phyloP scores from a whole-genome alignment of 2,888 invertebrate genomes.

The Scaptomyza parva region DNA sequence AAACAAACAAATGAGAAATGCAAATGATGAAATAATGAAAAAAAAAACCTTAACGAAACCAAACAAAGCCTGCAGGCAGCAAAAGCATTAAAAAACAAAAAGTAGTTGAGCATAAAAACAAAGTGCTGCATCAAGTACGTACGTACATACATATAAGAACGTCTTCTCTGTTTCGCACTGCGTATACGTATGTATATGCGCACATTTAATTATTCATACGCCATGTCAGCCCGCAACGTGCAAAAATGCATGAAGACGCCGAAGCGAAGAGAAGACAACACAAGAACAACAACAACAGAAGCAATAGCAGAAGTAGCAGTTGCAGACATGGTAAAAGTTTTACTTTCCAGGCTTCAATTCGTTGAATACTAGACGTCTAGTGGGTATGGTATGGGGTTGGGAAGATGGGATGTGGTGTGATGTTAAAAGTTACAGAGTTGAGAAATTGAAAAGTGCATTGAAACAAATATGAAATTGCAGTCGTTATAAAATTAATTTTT shows the following conservation, averaged over 20 bases:
- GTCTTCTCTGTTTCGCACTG: constrained; percentile 27
- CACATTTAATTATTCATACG: constrained; percentile 79
- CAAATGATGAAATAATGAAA: constrained; percentile 72
- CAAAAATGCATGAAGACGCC: constrained; percentile 53
- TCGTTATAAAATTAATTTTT: constrained; percentile 67
- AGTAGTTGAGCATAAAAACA: constrained; percentile 69
- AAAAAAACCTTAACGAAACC: constrained; percentile 51
- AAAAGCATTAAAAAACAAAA: constrained; percentile 63
- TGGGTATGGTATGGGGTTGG: not conserved
- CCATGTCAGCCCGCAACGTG: constrained; percentile 72
- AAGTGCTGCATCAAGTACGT: constrained; percentile 64
- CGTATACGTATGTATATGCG: not conserved
- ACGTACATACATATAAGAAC: too few species aligned
- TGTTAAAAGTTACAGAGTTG: constrained; percentile 23
- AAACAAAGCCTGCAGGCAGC: constrained; percentile 58
- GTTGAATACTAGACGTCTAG: constrained; percentile 55
- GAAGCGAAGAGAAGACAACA: constrained; percentile 34
- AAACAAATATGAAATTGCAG: constrained; percentile 60
- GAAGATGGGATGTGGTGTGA: not conserved
- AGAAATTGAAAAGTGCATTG: constrained; percentile 63
- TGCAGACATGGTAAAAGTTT: constrained; percentile 64
- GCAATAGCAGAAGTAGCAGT: too few species aligned
- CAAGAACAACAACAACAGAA: constrained; percentile 19
- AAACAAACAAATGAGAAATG: constrained; percentile 72
- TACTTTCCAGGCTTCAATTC: constrained; percentile 46